Base-by-base conservation (phyloP, 23 tunicate species). In the Trididemnum clinides region DNA sequence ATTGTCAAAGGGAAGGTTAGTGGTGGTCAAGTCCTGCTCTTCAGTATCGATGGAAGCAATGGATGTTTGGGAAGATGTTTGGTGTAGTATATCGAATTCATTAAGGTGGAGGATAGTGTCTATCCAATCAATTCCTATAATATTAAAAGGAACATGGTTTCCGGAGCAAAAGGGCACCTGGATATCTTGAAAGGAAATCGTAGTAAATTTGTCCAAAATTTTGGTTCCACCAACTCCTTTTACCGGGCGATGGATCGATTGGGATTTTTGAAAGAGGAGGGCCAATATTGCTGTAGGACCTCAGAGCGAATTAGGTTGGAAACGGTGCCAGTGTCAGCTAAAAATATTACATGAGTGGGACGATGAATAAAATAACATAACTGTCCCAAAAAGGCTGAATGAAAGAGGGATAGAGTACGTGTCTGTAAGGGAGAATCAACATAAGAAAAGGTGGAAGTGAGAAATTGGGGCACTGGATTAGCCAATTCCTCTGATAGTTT, bases 311-410 rank as follows among this genome's bases (percentile, higher is more conserved):
- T 79, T 25, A 79, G 22, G 38, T 79, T 79, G 1, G 49, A 33
- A 28, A 51, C 57, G 6, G 33, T 50, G 71, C 84, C 84, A 19
- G 84, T 79, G 32, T 79, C 84, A 57, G 84, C 84, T 1, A 79
- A 20, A 31, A 50, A 79, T 1, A 33, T 10, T 20, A 35, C 38
- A 15, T 29, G 33, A 1, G 84, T 51, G 32, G 20, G 23, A 59
- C 3, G 5, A n/a, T 59, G 66, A 59, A 25, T 4, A 10, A 59
- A 28, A 59, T 59, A 59, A 59, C 20, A n/a, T 10, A 59, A n/a
- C 27, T 3, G 5, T 4, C 25, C 66, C 20, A 28, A 28, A 28
- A 59, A 59, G 12, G 15, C 10, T 10, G 10, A 10, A 44, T 15
- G 12, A 15, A 7, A 10, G 15, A 44, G 15, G 15, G 54, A 44